phyloP scores from a whole-genome alignment of 2,888 invertebrate species.

The Ptilodon capucinus region DNA sequence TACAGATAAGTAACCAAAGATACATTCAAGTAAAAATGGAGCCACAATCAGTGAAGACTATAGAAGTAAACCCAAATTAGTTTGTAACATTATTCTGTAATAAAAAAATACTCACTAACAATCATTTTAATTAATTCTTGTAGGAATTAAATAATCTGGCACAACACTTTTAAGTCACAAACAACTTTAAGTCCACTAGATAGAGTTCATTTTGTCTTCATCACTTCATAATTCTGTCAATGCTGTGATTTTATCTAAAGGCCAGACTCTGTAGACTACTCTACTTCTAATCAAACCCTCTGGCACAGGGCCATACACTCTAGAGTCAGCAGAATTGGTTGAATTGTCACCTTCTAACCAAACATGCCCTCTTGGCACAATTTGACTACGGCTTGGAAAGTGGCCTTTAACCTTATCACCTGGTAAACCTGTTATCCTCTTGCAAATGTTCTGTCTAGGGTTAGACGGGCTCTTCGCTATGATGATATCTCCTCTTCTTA shows the following conservation, averaged over 20 bases:
- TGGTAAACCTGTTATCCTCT: conserved; percentile 89
- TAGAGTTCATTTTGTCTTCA: not conserved
- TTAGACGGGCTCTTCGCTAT: conserved; percentile 92
- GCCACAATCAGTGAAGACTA: conserved; percentile 65
- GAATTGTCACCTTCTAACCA: conserved; percentile 97
- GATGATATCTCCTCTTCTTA: conserved; percentile 91
- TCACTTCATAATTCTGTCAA: conserved; percentile 49
- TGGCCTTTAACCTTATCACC: conserved; percentile 86
- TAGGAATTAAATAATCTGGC: conserved; percentile 6
- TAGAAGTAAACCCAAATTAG: conserved; percentile 61
- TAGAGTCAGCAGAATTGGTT: conserved; percentile 92
- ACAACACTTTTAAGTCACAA: not conserved
- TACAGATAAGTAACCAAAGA: conserved; percentile 40
- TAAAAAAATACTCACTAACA: not conserved
- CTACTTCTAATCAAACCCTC: conserved; percentile 91
- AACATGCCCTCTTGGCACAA: conserved; percentile 92
- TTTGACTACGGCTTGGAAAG: conserved; percentile 66
- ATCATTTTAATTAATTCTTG: conserved; percentile 9
- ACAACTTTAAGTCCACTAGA: not conserved
- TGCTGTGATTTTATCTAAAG: conserved; percentile 77
- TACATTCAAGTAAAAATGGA: conserved; percentile 60
- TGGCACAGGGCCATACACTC: conserved; percentile 94
- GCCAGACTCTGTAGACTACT: conserved; percentile 92
- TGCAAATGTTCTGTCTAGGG: conserved; percentile 92
- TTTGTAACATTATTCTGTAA: conserved; percentile 13